phyloP scores from a whole-genome alignment of 2,113 vertebrate species.

The Triplophysa dalaica region DNA sequence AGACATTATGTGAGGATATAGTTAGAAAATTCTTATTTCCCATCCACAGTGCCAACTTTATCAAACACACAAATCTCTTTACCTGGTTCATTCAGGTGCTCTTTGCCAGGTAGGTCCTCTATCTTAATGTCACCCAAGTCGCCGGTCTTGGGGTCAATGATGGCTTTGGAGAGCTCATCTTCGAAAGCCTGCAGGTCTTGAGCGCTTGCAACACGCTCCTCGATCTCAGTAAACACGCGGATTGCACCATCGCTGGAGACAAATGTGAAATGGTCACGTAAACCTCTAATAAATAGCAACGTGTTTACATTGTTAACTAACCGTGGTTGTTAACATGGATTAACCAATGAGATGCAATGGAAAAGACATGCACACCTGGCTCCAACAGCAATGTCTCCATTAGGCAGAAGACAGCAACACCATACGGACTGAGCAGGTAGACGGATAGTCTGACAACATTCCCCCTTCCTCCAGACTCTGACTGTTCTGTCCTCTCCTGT shows the following conservation, averaged over 20 bases:
- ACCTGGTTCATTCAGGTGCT: constrained; percentile 92
- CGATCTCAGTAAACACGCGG: constrained; percentile 88
- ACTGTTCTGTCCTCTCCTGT: constrained; percentile 91
- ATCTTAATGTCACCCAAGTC: constrained; percentile 91
- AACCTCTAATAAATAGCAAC: background rate
- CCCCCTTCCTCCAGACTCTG: constrained; percentile 88
- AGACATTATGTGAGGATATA: background rate
- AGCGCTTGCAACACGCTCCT: constrained; percentile 82
- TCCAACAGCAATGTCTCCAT: constrained; percentile 90
- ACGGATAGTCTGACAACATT: constrained; percentile 90
- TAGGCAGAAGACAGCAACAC: constrained; percentile 92
- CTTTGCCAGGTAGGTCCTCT: constrained; percentile 90
- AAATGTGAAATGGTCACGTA: background rate
- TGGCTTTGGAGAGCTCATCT: constrained; percentile 89
- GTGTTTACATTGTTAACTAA: background rate
- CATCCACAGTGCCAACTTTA: too few species aligned
- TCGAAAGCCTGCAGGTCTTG: constrained; percentile 93
- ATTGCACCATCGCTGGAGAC: constrained; percentile 88
- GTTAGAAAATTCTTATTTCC: too few species aligned
- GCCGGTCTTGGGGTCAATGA: constrained; percentile 91
- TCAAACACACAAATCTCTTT: constrained; percentile 30
- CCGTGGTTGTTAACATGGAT: background rate
- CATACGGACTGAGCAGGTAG: constrained; percentile 95
- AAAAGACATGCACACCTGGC: constrained; percentile 80
- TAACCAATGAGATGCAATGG: background rate